Conservation (phyloP, 2,113 vertebrate species). For the Perca schrenkii region DNA sequence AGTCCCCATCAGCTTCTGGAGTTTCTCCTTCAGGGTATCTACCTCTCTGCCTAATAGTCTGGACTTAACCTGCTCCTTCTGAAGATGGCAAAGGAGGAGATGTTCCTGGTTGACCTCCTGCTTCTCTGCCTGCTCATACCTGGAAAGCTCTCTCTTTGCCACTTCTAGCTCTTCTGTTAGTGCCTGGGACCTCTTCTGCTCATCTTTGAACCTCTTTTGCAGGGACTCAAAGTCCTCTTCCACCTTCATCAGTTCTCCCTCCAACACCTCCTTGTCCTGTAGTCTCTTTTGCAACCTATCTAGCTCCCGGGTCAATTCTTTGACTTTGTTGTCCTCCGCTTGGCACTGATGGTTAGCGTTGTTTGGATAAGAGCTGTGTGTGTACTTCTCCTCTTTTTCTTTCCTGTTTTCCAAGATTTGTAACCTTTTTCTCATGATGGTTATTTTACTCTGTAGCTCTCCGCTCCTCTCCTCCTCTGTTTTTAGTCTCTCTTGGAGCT, state of each 20-base stretch:
- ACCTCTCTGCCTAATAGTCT: conserved; percentile 93
- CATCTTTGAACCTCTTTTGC: conserved; percentile 87
- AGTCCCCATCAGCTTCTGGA: conserved; percentile 91
- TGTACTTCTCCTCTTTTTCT: conserved; percentile 90
- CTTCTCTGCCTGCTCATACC: conserved; percentile 93
- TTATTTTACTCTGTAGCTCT: conserved; percentile 91
- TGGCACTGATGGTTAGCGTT: conserved; percentile 81
- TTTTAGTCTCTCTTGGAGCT: conserved; percentile 90
- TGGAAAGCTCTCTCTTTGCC: conserved; percentile 90
- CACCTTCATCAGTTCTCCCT: conserved; percentile 91
- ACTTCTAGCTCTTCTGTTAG: conserved; percentile 90
- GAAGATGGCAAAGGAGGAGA: conserved; percentile 90
- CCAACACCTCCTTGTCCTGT: conserved; percentile 92
- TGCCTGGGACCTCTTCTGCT: conserved; percentile 87
- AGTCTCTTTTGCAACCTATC: conserved; percentile 91
- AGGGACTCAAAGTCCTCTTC: conserved; percentile 91
- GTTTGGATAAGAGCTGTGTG: conserved; percentile 79
- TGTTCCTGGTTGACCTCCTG: conserved; percentile 92
- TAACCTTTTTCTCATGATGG: conserved; percentile 89
- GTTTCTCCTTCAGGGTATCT: conserved; percentile 93
- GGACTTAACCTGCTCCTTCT: conserved; percentile 94
- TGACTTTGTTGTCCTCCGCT: conserved; percentile 95
- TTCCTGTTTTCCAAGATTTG: conserved; percentile 90
- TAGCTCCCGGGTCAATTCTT: conserved; percentile 93
- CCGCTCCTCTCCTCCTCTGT: conserved; percentile 90